Evolutionary conservation across 2,888 invertebrate species (phyloP).

Genomic region (Anarsia innoxiella): DNA sequence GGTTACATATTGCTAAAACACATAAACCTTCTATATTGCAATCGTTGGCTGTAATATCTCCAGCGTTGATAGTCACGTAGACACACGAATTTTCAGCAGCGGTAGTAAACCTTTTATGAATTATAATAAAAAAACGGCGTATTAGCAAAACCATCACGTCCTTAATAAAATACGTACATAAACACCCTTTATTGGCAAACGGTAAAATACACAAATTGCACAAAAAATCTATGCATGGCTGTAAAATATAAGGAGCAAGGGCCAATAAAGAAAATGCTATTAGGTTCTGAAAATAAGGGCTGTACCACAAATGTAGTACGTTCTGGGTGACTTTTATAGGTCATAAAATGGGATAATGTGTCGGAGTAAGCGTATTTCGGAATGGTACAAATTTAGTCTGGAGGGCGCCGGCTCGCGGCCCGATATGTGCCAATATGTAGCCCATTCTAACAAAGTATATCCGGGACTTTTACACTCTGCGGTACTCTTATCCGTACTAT

Average conservation of each 20-base stretch:
- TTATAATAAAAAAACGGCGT: conserved; percentile 52
- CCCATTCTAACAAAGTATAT: too few relatives aligned
- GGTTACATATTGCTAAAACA: too few relatives aligned
- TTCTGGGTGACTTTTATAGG: conserved; percentile 70
- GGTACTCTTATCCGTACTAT: too few relatives aligned
- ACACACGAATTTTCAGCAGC: conserved; percentile 11
- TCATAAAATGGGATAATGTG: conserved; percentile 73
- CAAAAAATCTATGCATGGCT: conserved; percentile 59
- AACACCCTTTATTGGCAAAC: conserved; percentile 53
- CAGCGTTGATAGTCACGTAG: conserved; percentile 9
- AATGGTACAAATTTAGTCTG: conserved; percentile 70
- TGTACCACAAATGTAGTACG: conserved; percentile 66
- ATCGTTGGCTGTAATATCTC: conserved; percentile 1
- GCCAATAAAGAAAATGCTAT: conserved; percentile 63
- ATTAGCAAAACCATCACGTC: conserved; percentile 59
- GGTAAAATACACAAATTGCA: conserved; percentile 60
- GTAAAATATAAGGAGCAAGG: conserved; percentile 56
- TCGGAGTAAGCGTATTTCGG: conserved; percentile 68
- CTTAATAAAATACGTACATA: conserved; percentile 55
- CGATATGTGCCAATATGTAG: conserved; percentile 54
- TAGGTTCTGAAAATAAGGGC: conserved; percentile 69
- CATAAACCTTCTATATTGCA: conserved; percentile 3
- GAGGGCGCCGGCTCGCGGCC: conserved; percentile 46
- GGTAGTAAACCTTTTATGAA: conserved; percentile 43
- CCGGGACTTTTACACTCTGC: too few relatives aligned